phyloP scores from a whole-genome alignment of 1,140 invertebrate genomes.

The Drosophila ananassae region DNA sequence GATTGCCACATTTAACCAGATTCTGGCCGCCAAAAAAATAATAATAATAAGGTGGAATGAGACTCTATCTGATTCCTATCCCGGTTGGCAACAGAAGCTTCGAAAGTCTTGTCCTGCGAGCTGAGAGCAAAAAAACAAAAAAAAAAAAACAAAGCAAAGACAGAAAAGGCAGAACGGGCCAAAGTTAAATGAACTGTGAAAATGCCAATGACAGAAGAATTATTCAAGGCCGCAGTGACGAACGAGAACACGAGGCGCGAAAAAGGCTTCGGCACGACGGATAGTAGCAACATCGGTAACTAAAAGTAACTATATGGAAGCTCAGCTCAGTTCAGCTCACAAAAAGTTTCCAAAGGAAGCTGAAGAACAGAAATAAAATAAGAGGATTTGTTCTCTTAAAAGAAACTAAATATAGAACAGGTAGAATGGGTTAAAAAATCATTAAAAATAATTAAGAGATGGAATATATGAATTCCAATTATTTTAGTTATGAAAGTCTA shows the following conservation, averaged over 20 bases:
- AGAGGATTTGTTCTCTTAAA: no score
- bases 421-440: no score
- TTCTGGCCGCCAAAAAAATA: background rate
- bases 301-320: conserved; percentile 4
- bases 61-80: conserved; percentile 4
- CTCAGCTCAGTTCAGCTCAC: no score
- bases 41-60: background rate
- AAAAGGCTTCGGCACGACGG: conserved; percentile 22
- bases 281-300: conserved; percentile 2
- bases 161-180: conserved; percentile 34
- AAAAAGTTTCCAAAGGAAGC: background rate
- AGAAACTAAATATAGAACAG: background rate
- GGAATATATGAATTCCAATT: no score
- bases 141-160: background rate
- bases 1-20: conserved; percentile 10
- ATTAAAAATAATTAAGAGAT: no score
- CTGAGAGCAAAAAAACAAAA: background rate
- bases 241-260: conserved; percentile 37
- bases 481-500: no score
- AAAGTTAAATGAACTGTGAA: conserved; percentile 78
- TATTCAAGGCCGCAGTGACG: conserved; percentile 62
- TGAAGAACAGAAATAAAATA: background rate
- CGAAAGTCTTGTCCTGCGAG: conserved; percentile 18
- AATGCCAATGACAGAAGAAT: conserved; percentile 69
- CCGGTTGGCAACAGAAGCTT: conserved; percentile 47